Base-by-base conservation (phyloP, 2,888 invertebrate species). In the Auanema sp. region DNA sequence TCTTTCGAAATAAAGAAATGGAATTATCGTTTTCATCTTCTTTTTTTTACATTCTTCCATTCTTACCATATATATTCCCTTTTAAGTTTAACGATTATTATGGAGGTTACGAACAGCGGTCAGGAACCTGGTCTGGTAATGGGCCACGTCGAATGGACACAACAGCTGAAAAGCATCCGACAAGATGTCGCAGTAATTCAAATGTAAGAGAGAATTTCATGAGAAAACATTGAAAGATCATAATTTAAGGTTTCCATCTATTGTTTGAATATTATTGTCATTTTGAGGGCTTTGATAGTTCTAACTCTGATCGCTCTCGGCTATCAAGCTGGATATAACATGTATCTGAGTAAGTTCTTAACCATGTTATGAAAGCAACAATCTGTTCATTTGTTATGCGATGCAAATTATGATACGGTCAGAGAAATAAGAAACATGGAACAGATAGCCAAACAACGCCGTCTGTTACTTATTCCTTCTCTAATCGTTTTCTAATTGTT, bases 51-150 rank as follows among this genome's bases (percentile, higher is more conserved):
- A 33, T 33, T 33, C 33, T 33, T 8, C 8, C 33, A 33, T 33
- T 5, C 3, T 5, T 33, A 33, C 33, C 33, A 33, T 33, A 33
- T 33, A 33, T 33, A 5, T 33, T 33, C 33, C 33, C n/a, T 58
- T 62, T 55, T 44, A 58, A 69, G 72, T 62, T 64, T 58, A 68
- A 69, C 49, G 72, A 72, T 43, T 68, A 54, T 42, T 72, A 72
- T 41, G 72, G 72, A 8, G 68, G 64, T 18, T 66, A 63, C 18
- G 68, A 68, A 11, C 68, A 68, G 40, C 68, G 55, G 47, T 33
- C 41, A 24, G 53, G 54, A 4, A 51, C 16, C 33, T 16, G 53
- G 10, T 42, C 51, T 25, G 24, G 47, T 11, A 60, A 43, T 55
- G 60, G 60, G 16, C 60, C 60, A 14, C 54, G 60, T 12, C 18